A percentile compares a stretch with the other conserved stretches of the same genome.
phyloP scores from a whole-genome alignment of 2,797 vertebrate genomes.

The Siniperca obscura region DNA sequence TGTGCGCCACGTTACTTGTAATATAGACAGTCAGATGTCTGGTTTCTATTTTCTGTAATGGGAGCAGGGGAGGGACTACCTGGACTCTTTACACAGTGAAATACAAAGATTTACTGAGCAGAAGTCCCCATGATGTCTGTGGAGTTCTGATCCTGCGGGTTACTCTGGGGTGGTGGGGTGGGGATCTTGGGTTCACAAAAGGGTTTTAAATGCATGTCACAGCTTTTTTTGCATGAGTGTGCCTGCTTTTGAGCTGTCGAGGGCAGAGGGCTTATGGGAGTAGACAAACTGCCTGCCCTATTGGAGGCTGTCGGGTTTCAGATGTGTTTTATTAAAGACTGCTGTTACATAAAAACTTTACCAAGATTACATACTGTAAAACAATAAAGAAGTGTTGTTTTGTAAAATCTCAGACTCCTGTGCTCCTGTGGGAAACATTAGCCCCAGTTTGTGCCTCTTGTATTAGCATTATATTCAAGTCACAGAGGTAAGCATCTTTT shows the following conservation, averaged over 20 bases:
- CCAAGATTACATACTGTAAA: conserved; percentile 75
- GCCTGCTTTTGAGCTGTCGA: conserved; percentile 78
- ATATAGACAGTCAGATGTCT: conserved; percentile 68
- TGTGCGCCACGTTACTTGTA: conserved; percentile 58
- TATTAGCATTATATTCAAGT: neutral
- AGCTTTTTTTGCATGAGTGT: conserved; percentile 85
- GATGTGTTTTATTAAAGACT: conserved; percentile 86
- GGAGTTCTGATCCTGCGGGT: conserved; percentile 25
- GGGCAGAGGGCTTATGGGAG: conserved; percentile 40
- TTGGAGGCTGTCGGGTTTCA: conserved; percentile 66
- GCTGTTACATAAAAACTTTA: conserved; percentile 80
- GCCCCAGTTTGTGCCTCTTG: neutral
- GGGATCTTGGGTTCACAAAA: conserved; percentile 3
- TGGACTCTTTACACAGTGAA: conserved; percentile 44
- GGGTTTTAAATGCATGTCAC: conserved; percentile 81
- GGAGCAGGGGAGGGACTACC: conserved; percentile 26
- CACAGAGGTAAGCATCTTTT: neutral
- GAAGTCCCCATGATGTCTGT: neutral
- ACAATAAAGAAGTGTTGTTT: conserved; percentile 86
- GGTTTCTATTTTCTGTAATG: conserved; percentile 78
- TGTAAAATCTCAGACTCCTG: conserved; percentile 71
- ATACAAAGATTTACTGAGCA: conserved; percentile 30
- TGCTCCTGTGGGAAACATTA: conserved; percentile 33
- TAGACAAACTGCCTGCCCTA: conserved; percentile 34
- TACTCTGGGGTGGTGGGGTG: conserved; percentile 9